Conservation (phyloP, 2,888 invertebrate species). For the Hedychridium roseum region DNA sequence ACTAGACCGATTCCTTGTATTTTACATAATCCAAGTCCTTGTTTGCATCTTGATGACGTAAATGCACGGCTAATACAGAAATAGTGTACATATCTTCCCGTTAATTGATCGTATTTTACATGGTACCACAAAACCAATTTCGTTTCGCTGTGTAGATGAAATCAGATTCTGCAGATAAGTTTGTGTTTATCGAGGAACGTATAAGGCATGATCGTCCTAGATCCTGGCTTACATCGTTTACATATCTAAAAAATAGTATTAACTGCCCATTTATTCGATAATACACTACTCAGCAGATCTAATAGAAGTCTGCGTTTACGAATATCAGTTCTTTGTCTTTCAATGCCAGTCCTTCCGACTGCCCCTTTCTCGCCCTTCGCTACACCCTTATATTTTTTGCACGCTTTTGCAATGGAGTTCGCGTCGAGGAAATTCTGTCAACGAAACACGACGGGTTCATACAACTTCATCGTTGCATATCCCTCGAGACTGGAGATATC, state of each 20-base stretch:
- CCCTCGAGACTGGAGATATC: no score
- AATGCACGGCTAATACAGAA: no score
- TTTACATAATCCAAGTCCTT: no score
- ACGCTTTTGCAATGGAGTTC: constrained; percentile 6
- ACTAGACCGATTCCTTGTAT: no score
- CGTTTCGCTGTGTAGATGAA: no score
- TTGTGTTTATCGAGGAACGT: constrained; percentile 20
- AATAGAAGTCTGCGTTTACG: constrained; percentile 33
- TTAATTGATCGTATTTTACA: no score
- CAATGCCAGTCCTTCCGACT: no score
- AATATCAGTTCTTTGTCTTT: constrained; percentile 44
- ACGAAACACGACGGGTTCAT: constrained; percentile 13
- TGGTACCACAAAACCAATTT: constrained; percentile 16
- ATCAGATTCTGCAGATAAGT: no score
- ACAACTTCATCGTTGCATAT: no score
- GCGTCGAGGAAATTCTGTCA: constrained; percentile 15
- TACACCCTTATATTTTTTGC: constrained; percentile 8
- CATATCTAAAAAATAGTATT: constrained; percentile 45
- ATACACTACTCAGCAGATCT: constrained; percentile 36
- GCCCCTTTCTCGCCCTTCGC: constrained; percentile 13
- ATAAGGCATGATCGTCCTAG: constrained; percentile 39
- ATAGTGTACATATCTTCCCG: no score
- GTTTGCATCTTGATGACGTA: no score
- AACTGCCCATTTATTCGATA: constrained; percentile 31
- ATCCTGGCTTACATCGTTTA: constrained; percentile 37